Base-by-base conservation (phyloP, 2,113 vertebrate species). In the Sinosuthora webbiana region DNA sequence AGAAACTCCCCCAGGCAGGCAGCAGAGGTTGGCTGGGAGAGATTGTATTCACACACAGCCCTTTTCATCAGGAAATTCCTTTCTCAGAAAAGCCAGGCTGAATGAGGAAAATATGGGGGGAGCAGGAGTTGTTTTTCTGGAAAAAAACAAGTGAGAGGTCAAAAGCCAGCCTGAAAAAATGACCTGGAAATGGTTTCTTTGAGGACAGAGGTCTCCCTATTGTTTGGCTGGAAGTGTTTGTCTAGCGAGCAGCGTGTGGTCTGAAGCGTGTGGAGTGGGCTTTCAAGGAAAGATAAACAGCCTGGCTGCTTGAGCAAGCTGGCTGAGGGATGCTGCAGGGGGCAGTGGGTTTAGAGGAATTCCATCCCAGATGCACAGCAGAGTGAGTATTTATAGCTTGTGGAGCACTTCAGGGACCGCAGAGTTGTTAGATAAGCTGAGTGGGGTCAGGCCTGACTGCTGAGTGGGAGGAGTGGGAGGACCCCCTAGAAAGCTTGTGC, bases 211-310 rank as follows among this genome's bases (percentile, higher is more conserved):
- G 96, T 92, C 95, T 94, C 91, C 50, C 91, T 91, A 95, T 97
- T 98, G 97, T 98, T 92, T 63, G 57, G 84, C 85, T 95, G 76
- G 50, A 82, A 93, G 93, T 59, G 50, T 89, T 94, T 94, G 90
- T 83, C 89, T 93, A 96, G 95, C 0, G 4, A 92, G 91, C 93
- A 96, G 93, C 85, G 45, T 96, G 96, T 94, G 96, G 94, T 94
- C 94, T 69, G 95, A 89, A 94, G 96, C n/a, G 47, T n/a, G 74
- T 82, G 59, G 87, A 95, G 87, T 55, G 89, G 94, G 89, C 97
- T 98, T 98, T 98, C 97, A 96, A 98, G 97, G 97, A 98, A 98
- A 97, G 90, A 93, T 96, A 94, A 85, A 92, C 82, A 60, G 88
- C 94, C 65, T 49, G 91, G 53, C 82, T 64, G 79, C 68, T 33